These are phyloP conservation scores for Hippopotamus amphibius DNA, from an alignment of 2,113 vertebrate genomes.

Conservation along the genomic window DNA sequence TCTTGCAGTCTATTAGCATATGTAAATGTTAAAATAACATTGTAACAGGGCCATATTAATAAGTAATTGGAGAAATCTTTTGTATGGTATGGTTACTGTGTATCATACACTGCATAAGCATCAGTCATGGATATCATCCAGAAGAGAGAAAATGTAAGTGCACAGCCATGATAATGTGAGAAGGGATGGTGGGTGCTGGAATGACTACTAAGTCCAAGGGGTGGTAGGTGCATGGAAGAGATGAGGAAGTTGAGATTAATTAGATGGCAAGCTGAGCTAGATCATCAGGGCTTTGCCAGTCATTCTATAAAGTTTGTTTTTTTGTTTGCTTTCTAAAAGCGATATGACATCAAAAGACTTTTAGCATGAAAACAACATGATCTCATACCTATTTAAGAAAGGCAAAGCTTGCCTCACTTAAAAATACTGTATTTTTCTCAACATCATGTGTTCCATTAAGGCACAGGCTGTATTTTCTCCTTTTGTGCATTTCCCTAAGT, in stretches of 20 bases:
- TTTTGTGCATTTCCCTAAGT: not conserved
- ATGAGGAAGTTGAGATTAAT: not conserved
- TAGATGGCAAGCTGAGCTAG: not conserved
- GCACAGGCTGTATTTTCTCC: not conserved
- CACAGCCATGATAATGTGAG: not conserved
- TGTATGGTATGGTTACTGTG: not conserved
- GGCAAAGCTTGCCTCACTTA: not conserved
- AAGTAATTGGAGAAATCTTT: not conserved
- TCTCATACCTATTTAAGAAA: not conserved
- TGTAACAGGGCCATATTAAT: not conserved
- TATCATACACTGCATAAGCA: not conserved
- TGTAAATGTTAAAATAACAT: not conserved
- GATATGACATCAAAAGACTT: not conserved
- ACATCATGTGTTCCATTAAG: not conserved
- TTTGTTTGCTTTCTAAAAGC: not conserved
- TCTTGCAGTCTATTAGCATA: not conserved
- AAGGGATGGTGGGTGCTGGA: not conserved
- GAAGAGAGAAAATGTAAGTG: not conserved
- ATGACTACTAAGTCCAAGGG: not conserved
- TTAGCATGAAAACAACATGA: not conserved
- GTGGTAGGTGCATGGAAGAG: not conserved
- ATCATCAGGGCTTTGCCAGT: not conserved
- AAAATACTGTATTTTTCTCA: not conserved
- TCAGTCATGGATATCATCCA: not conserved
- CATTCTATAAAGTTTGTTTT: not conserved